phyloP scores from a whole-genome alignment of 1,140 invertebrate genomes.

The Saccostrea echinata region DNA sequence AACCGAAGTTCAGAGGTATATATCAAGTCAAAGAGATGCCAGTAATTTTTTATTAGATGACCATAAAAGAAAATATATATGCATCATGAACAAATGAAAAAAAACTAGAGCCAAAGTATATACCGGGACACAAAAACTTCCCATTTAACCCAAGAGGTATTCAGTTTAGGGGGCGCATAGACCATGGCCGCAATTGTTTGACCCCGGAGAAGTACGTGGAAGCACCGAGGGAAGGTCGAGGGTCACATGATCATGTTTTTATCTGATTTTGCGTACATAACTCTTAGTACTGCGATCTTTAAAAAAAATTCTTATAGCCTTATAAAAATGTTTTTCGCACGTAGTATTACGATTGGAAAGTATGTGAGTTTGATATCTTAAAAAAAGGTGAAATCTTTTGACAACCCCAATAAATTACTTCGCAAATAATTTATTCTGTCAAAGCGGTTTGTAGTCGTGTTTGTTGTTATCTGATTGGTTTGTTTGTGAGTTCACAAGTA shows the following conservation, averaged over 20 bases:
- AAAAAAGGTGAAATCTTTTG: neutral
- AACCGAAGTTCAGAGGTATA: too few species aligned
- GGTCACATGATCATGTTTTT: neutral
- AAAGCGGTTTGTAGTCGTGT: neutral
- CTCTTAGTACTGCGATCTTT: neutral
- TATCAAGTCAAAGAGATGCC: too few species aligned
- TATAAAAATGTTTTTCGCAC: neutral
- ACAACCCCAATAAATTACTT: neutral
- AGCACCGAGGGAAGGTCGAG: neutral
- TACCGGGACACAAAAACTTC: neutral
- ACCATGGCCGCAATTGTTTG: neutral
- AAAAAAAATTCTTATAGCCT: neutral
- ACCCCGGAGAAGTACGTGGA: neutral
- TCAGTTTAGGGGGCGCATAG: neutral
- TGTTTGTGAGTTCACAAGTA: neutral
- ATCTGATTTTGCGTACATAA: neutral
- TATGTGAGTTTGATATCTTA: neutral
- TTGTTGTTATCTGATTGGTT: conserved; percentile 7
- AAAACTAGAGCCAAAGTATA: too few species aligned
- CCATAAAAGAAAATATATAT: too few species aligned
- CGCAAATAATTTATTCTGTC: conserved; percentile 5
- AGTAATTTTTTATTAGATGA: too few species aligned
- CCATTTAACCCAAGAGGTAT: neutral
- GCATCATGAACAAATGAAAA: too few species aligned
- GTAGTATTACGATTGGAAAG: neutral